Evolutionary conservation across 2,888 invertebrate species (phyloP).

Genomic region (Ecliptopera silaceata): DNA sequence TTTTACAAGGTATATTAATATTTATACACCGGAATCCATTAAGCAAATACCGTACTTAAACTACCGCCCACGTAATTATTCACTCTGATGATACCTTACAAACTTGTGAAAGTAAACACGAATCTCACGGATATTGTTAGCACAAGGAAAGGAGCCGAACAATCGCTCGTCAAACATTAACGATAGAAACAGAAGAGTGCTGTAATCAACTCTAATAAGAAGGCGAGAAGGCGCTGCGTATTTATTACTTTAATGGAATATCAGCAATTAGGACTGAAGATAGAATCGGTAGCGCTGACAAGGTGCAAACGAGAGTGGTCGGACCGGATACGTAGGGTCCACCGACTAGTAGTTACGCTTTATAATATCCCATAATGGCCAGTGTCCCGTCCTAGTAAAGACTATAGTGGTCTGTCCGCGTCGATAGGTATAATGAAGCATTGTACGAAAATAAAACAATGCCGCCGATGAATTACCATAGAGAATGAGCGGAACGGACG

Average conservation of each 20-base stretch:
- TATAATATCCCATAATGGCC: slow-evolving; percentile 41
- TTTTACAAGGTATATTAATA: slow-evolving; percentile 38
- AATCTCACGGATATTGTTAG: slow-evolving; percentile 62
- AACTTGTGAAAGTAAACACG: slow-evolving; percentile 61
- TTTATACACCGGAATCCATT: slow-evolving; percentile 42
- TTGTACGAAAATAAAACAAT: slow-evolving; percentile 75
- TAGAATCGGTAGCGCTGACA: slow-evolving; percentile 81
- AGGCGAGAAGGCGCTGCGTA: slow-evolving; percentile 75
- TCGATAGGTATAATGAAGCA: slow-evolving; percentile 44
- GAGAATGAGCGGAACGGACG: slow-evolving; percentile 77
- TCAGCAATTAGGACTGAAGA: slow-evolving; percentile 77
- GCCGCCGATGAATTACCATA: slow-evolving; percentile 76
- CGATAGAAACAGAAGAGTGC: slow-evolving; percentile 73
- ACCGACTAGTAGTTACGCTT: slow-evolving; percentile 45
- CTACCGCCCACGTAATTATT: slow-evolving; percentile 53
- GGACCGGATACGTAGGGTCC: slow-evolving; percentile 68
- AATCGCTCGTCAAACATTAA: slow-evolving; percentile 68
- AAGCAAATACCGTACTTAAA: slow-evolving; percentile 48
- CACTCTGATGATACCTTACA: slow-evolving; percentile 54
- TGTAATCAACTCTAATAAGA: slow-evolving; percentile 76
- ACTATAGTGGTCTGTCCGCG: slow-evolving; percentile 41
- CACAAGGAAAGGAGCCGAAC: slow-evolving; percentile 56
- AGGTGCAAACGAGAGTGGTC: slow-evolving; percentile 80
- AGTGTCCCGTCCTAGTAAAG: slow-evolving; percentile 43
- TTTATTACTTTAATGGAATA: slow-evolving; percentile 81